Evolutionary conservation across 2,113 vertebrate genomes (phyloP), one percentile per base, ranked within the genome.

Genomic region (Cheirogaleus medius): DNA sequence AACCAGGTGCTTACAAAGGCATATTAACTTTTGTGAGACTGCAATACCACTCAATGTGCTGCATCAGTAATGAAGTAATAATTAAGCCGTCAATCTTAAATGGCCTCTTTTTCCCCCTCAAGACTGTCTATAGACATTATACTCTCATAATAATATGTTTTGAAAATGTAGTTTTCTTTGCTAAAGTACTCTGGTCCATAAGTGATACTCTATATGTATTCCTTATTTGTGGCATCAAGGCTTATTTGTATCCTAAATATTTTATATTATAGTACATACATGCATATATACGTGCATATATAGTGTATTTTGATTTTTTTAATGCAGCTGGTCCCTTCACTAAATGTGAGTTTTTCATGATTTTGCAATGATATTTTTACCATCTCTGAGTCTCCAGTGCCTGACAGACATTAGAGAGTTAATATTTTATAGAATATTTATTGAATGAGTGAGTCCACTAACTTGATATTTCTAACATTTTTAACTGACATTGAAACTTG

Each of bases 61-160:
- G 3, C 60, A 82, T 34, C 54, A 42, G 68, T 94, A 92, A 84
- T 95, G 82, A 96, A 80, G 78, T 13, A 52, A 12, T 64, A 66
- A 83, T 97, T 97, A 87, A 25, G 89, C 49, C 3, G 0, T 97
- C 84, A 71, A 32, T 91, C 80, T 94, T 91, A 92, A 93, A 89
- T 83, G 84, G 6, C 17, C 47, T 21, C 66, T 34, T 74, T 63
- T 83, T 73, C 17, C 29, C 29, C 85, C n/a, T 39, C 18, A 58
- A 78, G 60, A 68, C 8, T 90, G 58, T 85, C 29, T 80, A 18
- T 77, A 76, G 56, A 78, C 13, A 44, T 37, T 94, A 83, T 56
- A 66, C 29, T 77, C 78, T 96, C 80, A 81, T 76, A 82, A 91
- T 80, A 73, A 17, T 2, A 12, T 96, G 32, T 90, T 93, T 97